A percentile compares a stretch with the other conserved stretches of the same genome.
Conservation (phyloP, 2,113 vertebrate genomes). For the Anhinga rufa region DNA sequence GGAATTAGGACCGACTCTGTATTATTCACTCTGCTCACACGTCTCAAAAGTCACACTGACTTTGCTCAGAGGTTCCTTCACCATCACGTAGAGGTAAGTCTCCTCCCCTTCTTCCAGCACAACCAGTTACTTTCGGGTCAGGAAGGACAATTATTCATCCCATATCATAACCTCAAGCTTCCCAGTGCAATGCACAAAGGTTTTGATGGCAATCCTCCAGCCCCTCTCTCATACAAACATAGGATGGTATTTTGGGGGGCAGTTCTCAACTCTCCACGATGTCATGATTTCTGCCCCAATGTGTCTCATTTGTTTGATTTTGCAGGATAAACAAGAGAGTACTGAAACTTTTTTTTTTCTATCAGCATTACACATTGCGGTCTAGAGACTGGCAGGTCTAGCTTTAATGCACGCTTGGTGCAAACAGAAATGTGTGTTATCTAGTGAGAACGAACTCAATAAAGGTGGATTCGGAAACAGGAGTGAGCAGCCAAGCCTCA, state of each 20-base stretch:
- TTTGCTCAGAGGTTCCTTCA: background rate
- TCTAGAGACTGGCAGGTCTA: background rate
- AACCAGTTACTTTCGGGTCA: background rate
- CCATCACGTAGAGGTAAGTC: accelerated
- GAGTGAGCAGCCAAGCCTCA: background rate
- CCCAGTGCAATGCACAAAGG: background rate
- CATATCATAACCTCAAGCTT: background rate
- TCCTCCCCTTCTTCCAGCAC: background rate
- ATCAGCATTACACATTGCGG: background rate
- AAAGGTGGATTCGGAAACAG: background rate
- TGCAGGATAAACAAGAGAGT: background rate
- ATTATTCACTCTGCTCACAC: background rate
- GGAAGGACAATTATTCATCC: background rate
- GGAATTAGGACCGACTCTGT: background rate
- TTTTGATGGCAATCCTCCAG: background rate
- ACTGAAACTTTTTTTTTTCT: background rate
- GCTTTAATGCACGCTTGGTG: background rate
- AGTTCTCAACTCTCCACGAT: background rate
- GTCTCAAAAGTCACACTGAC: background rate
- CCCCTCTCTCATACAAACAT: background rate
- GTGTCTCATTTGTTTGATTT: background rate
- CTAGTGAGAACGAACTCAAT: background rate
- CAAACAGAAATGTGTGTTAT: background rate
- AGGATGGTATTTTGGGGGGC: background rate
- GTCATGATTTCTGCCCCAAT: background rate